Conservation (phyloP, 2,888 invertebrate species). For the Lagria hirta region DNA sequence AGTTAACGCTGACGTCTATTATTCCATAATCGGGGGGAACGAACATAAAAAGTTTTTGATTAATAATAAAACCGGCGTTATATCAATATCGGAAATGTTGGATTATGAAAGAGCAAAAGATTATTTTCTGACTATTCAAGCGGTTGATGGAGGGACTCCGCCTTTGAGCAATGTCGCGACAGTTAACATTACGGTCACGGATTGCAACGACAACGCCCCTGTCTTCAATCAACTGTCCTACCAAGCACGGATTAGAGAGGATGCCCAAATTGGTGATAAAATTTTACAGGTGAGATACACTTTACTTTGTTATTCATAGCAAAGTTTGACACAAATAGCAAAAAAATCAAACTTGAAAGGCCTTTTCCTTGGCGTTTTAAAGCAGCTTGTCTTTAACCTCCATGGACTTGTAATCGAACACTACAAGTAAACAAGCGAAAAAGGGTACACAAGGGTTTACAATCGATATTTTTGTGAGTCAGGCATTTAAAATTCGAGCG, state of each 20-base stretch:
- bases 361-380: too few relatives aligned
- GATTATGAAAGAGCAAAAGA: slow-evolving; percentile 86
- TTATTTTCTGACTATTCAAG: slow-evolving; percentile 86
- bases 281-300: slow-evolving; percentile 65
- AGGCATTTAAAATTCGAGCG: too few relatives aligned
- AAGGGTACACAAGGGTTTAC: too few relatives aligned
- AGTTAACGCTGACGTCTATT: slow-evolving; percentile 88
- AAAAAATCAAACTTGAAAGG: too few relatives aligned
- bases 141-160: slow-evolving; percentile 85
- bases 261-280: slow-evolving; percentile 70
- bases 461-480: too few relatives aligned
- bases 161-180: slow-evolving; percentile 87
- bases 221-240: slow-evolving; percentile 77
- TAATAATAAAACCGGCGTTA: slow-evolving; percentile 69
- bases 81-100: slow-evolving; percentile 74
- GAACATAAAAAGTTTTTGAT: slow-evolving; percentile 83
- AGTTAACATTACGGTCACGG: slow-evolving; percentile 80
- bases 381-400: too few relatives aligned
- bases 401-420: too few relatives aligned
- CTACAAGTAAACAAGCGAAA: too few relatives aligned
- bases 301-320: too few relatives aligned
- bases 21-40: slow-evolving; percentile 85
- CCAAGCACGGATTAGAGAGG: slow-evolving; percentile 75
- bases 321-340: too few relatives aligned
- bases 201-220: slow-evolving; percentile 88